Evolutionary conservation across 1,140 invertebrate species (phyloP).

Genomic region (Penaeus vannamei): DNA sequence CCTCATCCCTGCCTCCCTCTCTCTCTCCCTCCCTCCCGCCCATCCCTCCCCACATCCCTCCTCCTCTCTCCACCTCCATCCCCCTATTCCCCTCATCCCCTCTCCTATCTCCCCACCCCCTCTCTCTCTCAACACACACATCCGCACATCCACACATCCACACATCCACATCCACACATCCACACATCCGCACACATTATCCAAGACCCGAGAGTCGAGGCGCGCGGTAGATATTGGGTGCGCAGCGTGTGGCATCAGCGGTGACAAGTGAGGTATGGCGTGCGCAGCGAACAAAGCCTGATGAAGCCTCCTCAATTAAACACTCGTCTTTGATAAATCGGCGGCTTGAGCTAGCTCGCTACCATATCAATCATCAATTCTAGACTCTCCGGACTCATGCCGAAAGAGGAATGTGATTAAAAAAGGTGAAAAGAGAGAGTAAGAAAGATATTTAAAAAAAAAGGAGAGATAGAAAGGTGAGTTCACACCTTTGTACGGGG

Average conservation of each 20-base stretch:
- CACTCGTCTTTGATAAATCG: slow-evolving; percentile 56
- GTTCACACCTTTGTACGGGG: no score
- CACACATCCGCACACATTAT: no score
- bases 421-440: no score
- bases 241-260: slow-evolving; percentile 44
- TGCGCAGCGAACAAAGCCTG: slow-evolving; percentile 45
- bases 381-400: no score
- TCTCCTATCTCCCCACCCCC: neutral
- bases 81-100: neutral
- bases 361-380: slow-evolving; percentile 57
- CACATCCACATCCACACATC: no score
- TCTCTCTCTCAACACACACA: no score
- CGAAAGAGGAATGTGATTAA: no score
- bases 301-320: slow-evolving; percentile 62
- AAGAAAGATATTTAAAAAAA: no score
- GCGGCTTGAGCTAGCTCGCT: slow-evolving; percentile 24
- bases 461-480: no score
- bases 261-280: slow-evolving; percentile 60
- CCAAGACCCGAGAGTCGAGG: neutral
- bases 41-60: neutral
- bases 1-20: neutral
- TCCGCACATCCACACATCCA: no score
- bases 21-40: no score
- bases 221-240: slow-evolving; percentile 33
- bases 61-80: no score